Evolutionary conservation across 2,113 vertebrate species (phyloP), one percentile per base, ranked within the genome.

Genomic region (Cettia cetti): DNA sequence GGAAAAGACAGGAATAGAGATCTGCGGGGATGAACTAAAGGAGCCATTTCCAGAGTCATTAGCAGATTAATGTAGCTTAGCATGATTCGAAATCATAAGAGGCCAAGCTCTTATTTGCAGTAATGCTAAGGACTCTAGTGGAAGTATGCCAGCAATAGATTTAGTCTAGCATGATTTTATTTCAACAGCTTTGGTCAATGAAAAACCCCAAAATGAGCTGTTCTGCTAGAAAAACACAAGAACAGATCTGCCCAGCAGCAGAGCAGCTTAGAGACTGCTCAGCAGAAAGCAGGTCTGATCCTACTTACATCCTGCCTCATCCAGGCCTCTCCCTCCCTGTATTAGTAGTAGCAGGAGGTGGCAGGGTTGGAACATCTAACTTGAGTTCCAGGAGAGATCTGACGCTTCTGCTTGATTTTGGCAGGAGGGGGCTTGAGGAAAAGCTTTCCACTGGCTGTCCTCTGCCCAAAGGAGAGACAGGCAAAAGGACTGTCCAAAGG

Each of bases 41-140:
- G 77, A 97, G 89, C 70, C 86, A 79, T 96, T 93, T 89, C 93
- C 78, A 69, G 40, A 50, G 86, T 93, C 94, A 94, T 94, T 96
- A 95, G 89, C 57, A 86, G 88, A 96, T 83, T 95, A 86, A 92
- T 60, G 92, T 86, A 84, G 88, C 92, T 89, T 87, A 88, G 90
- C 96, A 42, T 57, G 90, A 91, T 85, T 82, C 0, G 2, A 72
- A 92, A 90, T 88, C 84, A 63, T 89, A 85, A 91, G 68, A 94
- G 77, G 89, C 78, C 86, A 94, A 82, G 88, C 50, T 91, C 91
- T 86, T 94, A 95, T 80, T 90, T 91, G 89, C 79, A 89, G 72
- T 88, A 94, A 74, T 68, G 86, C 76, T 89, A 94, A 94, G 84
- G 85, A 94, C 83, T 96, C 71, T 33, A 72, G 40, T 88, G 92